Evolutionary conservation across 2,113 vertebrate genomes (phyloP).

Genomic region (Nerophis ophidion): DNA sequence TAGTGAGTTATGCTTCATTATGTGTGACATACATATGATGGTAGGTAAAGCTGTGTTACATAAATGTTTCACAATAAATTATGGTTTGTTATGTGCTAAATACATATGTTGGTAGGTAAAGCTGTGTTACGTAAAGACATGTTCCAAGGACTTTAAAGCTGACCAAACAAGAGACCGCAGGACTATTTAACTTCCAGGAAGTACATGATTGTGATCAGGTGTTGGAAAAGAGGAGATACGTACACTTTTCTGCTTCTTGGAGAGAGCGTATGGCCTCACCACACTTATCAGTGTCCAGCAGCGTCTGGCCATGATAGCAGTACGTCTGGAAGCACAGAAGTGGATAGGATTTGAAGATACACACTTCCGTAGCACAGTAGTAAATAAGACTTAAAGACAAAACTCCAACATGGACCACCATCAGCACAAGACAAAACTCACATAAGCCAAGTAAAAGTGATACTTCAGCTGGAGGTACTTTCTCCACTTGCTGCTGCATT

Average conservation of each 20-base stretch:
- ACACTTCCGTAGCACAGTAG: too few species aligned
- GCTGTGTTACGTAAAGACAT: too few species aligned
- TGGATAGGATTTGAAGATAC: too few species aligned
- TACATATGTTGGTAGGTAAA: too few species aligned
- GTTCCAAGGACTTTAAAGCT: too few species aligned
- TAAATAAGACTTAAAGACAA: not conserved
- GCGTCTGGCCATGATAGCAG: constrained; percentile 92
- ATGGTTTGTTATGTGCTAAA: too few species aligned
- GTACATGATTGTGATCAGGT: not conserved
- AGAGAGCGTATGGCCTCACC: constrained; percentile 95
- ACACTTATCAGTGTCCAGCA: constrained; percentile 89
- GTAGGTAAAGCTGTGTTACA: too few species aligned
- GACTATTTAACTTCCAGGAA: too few species aligned
- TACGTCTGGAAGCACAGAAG: constrained; percentile 74
- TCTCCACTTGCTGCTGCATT: constrained; percentile 91
- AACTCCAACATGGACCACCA: not conserved
- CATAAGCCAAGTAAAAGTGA: constrained; percentile 95
- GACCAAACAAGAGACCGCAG: too few species aligned
- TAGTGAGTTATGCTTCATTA: too few species aligned
- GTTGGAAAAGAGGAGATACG: constrained; percentile 33
- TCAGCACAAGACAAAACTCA: constrained; percentile 55
- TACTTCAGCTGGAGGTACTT: constrained; percentile 94
- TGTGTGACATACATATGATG: too few species aligned
- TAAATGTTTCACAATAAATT: too few species aligned
- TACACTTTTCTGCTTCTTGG: constrained; percentile 95